These are phyloP conservation scores for Sipha maydis DNA, from an alignment of 2,888 invertebrate genomes.

Conservation along the genomic window DNA sequence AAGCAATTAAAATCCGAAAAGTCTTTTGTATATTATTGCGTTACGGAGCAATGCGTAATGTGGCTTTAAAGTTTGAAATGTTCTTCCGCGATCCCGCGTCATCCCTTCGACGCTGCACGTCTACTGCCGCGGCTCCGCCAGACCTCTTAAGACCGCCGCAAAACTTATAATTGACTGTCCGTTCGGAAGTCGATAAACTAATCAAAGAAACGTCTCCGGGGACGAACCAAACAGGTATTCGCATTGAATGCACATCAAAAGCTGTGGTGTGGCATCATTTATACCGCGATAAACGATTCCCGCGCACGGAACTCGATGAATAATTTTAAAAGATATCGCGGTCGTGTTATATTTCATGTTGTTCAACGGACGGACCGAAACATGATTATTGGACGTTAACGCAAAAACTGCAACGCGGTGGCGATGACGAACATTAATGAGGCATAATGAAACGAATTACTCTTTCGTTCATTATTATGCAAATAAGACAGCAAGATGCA, in stretches of 20 bases:
- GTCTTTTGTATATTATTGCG: background rate
- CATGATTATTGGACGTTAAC: too few relatives aligned
- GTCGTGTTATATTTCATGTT: background rate
- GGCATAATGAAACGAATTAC: background rate
- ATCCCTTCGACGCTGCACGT: background rate
- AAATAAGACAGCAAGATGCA: background rate
- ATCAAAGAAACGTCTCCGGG: slow-evolving; percentile 1
- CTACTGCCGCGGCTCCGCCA: background rate
- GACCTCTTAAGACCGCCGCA: slow-evolving; percentile 12
- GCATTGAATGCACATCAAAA: background rate
- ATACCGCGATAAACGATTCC: slow-evolving; percentile 9
- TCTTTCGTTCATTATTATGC: background rate
- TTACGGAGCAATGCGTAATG: background rate
- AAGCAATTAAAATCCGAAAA: background rate
- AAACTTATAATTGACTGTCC: slow-evolving; percentile 44
- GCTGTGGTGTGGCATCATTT: background rate
- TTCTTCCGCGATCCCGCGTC: slow-evolving; percentile 4
- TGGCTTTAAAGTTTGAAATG: slow-evolving; percentile 15
- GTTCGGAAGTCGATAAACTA: slow-evolving; percentile 29
- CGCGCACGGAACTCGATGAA: background rate
- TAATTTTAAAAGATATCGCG: background rate
- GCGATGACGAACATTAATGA: background rate
- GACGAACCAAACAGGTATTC: slow-evolving; percentile 24
- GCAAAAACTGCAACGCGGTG: too few relatives aligned
- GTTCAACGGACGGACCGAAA: background rate